phyloP scores from a whole-genome alignment of 2,113 vertebrate species.

The Orientallactaga bullata region DNA sequence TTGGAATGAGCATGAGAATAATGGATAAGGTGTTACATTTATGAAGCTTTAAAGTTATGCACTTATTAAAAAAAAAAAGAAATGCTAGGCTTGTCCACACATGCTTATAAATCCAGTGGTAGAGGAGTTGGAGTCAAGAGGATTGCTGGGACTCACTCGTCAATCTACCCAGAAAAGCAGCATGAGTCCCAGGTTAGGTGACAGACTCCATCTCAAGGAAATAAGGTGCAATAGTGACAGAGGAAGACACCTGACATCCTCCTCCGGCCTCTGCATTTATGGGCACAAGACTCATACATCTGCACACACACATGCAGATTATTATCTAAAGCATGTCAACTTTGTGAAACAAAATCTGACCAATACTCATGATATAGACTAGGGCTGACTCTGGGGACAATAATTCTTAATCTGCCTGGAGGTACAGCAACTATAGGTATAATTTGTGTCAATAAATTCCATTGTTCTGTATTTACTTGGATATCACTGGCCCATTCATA shows the following conservation, averaged over 20 bases:
- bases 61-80: slow-evolving; percentile 41
- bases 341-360: not conserved
- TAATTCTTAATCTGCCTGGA: not conserved
- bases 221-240: no score
- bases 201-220: no score
- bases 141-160: no score
- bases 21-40: not conserved
- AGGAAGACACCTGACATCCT: no score
- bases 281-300: no score
- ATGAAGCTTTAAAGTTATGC: not conserved
- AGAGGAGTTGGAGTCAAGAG: no score
- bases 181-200: no score
- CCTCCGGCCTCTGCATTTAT: no score
- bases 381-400: not conserved
- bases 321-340: not conserved
- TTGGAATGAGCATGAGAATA: not conserved
- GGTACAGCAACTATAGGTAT: not conserved
- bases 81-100: no score
- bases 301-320: not conserved
- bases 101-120: no score
- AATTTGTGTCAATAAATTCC: slow-evolving; percentile 26
- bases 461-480: not conserved
- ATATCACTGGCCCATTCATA: slow-evolving; percentile 7
- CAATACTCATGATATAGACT: not conserved
- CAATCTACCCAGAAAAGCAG: no score